Evolutionary conservation across 2,113 vertebrate genomes (phyloP).

Genomic region (Xerus inauris): DNA sequence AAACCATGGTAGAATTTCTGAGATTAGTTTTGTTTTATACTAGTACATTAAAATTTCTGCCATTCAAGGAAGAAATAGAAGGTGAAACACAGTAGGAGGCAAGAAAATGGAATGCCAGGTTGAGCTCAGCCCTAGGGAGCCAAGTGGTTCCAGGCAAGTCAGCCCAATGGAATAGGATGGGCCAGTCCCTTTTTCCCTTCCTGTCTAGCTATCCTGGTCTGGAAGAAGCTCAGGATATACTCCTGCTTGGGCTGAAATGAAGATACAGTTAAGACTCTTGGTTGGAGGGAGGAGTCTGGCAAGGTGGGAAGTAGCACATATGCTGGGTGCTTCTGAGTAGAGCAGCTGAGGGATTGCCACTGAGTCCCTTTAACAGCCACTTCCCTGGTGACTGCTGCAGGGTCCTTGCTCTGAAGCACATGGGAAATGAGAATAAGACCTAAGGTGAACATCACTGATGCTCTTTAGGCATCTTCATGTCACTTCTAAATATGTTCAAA

Average conservation of each 20-base stretch:
- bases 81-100: background rate
- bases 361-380: background rate
- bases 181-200: background rate
- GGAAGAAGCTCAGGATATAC: background rate
- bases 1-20: slow-evolving; percentile 27
- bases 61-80: background rate
- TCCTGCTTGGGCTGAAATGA: background rate
- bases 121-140: background rate
- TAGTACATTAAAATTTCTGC: background rate
- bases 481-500: background rate
- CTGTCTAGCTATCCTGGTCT: background rate
- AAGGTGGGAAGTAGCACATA: accelerated
- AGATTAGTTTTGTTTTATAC: slow-evolving; percentile 33
- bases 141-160: background rate
- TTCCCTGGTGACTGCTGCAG: background rate
- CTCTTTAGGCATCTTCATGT: background rate
- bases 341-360: background rate
- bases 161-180: background rate
- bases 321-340: background rate
- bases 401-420: background rate
- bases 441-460: background rate
- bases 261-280: background rate
- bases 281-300: background rate
- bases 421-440: background rate
- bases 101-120: background rate